phyloP scores from a whole-genome alignment of 2,797 vertebrate genomes.

The Darevskia nairensis region DNA sequence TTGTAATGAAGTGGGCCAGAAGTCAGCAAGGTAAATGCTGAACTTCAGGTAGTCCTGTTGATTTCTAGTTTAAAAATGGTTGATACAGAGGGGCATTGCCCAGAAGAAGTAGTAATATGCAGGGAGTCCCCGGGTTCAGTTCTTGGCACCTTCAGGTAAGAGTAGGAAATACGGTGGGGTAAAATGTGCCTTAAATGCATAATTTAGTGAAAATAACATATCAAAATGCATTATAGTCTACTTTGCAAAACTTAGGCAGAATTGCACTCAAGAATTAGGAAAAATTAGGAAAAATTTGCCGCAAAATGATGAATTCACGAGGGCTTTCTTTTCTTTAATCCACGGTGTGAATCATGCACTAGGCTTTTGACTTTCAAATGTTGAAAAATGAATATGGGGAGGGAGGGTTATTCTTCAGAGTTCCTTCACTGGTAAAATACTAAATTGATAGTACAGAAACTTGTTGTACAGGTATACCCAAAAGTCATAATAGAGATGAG shows the following conservation, averaged over 20 bases:
- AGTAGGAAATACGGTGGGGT: not conserved
- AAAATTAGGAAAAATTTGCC: too few relatives aligned
- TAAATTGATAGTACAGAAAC: not conserved
- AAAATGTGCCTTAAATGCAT: too few relatives aligned
- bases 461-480: not conserved
- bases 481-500: not conserved
- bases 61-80: not conserved
- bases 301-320: too few relatives aligned
- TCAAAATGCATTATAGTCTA: too few relatives aligned
- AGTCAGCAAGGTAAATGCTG: not conserved
- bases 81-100: not conserved
- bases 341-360: too few relatives aligned
- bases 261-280: too few relatives aligned
- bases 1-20: not conserved
- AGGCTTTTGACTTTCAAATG: not conserved
- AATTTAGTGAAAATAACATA: too few relatives aligned
- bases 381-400: too few relatives aligned
- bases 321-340: too few relatives aligned
- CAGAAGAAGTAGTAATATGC: too few relatives aligned
- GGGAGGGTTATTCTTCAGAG: not conserved
- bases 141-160: not conserved
- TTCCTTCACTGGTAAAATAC: not conserved
- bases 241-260: too few relatives aligned
- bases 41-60: not conserved
- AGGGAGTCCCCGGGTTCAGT: too few relatives aligned